These are phyloP conservation scores for Triops cancriformis DNA, from an alignment of 1,140 invertebrate species.

Conservation along the genomic window DNA sequence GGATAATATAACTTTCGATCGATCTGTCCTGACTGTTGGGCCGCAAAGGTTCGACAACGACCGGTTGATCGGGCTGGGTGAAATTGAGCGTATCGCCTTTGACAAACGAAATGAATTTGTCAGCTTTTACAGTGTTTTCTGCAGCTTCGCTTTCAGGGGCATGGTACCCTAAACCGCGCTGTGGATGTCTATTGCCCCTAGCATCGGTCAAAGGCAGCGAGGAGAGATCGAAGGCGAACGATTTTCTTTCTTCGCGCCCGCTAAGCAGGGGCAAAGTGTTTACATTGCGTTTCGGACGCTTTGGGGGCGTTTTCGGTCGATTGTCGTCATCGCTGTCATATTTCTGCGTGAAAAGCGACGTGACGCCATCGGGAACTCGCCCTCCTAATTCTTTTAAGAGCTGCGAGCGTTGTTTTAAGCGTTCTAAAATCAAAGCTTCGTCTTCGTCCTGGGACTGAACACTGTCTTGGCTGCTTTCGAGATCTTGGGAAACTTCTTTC, in stretches of 20 bases:
- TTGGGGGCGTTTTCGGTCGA: not conserved
- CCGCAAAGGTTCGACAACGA: not conserved
- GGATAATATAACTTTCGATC: not conserved
- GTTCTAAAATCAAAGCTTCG: not conserved
- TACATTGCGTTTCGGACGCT: not conserved
- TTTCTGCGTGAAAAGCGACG: not conserved
- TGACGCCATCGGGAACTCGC: not conserved
- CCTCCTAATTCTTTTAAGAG: not conserved
- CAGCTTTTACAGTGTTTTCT: not conserved
- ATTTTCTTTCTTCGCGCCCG: slow-evolving; percentile 13
- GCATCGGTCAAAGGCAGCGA: not conserved
- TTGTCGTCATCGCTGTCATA: not conserved
- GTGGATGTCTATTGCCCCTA: not conserved
- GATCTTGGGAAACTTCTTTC: not conserved
- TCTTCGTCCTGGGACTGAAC: not conserved
- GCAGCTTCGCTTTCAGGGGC: not conserved
- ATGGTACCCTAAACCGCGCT: slow-evolving; percentile 16
- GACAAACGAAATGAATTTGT: not conserved
- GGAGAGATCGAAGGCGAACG: slow-evolving; percentile 7
- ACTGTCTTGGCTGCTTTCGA: not conserved
- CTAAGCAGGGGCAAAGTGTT: slow-evolving; percentile 9
- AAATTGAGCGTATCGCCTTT: slow-evolving; percentile 16
- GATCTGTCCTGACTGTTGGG: not conserved
- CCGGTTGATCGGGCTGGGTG: not conserved
- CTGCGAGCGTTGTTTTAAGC: not conserved